A percentile compares a stretch with the other conserved stretches of the same genome.
phyloP scores from a whole-genome alignment of 1,140 invertebrate species.

The Samia ricini region DNA sequence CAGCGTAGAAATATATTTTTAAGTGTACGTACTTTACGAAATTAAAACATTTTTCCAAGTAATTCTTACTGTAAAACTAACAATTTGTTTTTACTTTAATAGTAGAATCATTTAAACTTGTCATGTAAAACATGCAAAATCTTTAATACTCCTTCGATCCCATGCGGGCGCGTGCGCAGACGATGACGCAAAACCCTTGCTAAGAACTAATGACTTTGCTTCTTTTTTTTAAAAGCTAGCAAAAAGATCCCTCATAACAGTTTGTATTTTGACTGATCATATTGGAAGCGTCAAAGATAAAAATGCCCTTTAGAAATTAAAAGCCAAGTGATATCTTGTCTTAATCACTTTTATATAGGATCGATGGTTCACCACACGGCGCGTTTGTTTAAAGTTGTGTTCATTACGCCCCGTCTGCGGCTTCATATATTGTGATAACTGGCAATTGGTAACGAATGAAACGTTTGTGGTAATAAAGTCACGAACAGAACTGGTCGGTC shows the following conservation, averaged over 20 bases:
- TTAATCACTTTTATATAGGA: not conserved
- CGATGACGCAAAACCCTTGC: slow-evolving; percentile 55
- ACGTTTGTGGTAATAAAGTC: slow-evolving; percentile 17
- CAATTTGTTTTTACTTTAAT: not conserved
- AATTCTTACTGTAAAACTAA: not conserved
- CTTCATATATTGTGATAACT: slow-evolving; percentile 5
- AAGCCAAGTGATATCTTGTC: slow-evolving; percentile 1
- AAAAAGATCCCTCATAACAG: slow-evolving; percentile 39
- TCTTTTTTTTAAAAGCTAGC: slow-evolving; percentile 22
- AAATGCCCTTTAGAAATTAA: slow-evolving; percentile 1
- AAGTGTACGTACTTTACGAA: no score
- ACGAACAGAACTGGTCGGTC: slow-evolving; percentile 16
- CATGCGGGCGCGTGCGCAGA: slow-evolving; percentile 43
- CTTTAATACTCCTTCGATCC: not conserved
- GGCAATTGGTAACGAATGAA: slow-evolving; percentile 11
- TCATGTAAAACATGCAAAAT: not conserved
- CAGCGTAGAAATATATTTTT: no score
- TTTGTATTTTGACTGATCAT: slow-evolving; percentile 42
- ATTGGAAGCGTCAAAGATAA: slow-evolving; percentile 4
- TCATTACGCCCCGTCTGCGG: not conserved
- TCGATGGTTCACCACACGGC: not conserved
- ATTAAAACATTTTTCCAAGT: no score
- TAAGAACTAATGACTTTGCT: slow-evolving; percentile 19
- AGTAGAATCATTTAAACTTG: not conserved
- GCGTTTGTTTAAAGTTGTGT: not conserved